Base-by-base conservation (phyloP, 1,140 invertebrate genomes). In the Ceratina australensis region DNA sequence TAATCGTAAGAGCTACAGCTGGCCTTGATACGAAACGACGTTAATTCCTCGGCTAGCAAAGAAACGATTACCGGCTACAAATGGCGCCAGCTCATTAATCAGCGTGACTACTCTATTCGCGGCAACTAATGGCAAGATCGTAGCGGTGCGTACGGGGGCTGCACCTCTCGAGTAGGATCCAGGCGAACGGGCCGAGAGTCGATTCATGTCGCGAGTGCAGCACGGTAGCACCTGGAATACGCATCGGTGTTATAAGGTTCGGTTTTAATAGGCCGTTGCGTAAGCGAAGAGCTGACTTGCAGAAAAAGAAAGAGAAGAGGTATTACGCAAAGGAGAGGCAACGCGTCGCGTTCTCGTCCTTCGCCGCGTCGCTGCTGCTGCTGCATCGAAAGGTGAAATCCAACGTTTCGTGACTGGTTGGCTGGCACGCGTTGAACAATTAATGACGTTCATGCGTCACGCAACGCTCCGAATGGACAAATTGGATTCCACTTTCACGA, bases 361-460 rank as follows among this genome's bases (percentile, higher is more conserved):
- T 65, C 59, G 75, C 61, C n/a, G 28, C 63, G 28, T 49, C 8
- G 68, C n/a, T 65, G 20, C 60, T 13, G 68, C n/a, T 65, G 20
- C 47, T 15, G 50, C 60, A 57, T 57, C 16, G 60, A 72, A 63
- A 72, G 68, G 59, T 78, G 75, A 78, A 78, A 72, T 78, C 59
- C 59, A 24, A 63, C n/a, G 26, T 18, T 52, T 20, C 20, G 22
- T 49, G 56, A 49, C 50, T 78, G 47, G 47, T 57, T 72, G 50
- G 57, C 60, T 64, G 67, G 68, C 68, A 78, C 57, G 57, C 68
- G 75, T 26, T 56, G 66, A 71, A 78, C 72, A 78, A 72, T 78
- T 78, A 78, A 78, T 59, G 59, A 63, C 50, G 61, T 47, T 20
- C 68, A 61, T 52, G 68, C 57, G 18, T 50, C 22, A n/a, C 20